A percentile compares a stretch with the other conserved stretches of the same genome.
Conservation (phyloP, 2,888 invertebrate species). For the Tanytarsus gracilentus region DNA sequence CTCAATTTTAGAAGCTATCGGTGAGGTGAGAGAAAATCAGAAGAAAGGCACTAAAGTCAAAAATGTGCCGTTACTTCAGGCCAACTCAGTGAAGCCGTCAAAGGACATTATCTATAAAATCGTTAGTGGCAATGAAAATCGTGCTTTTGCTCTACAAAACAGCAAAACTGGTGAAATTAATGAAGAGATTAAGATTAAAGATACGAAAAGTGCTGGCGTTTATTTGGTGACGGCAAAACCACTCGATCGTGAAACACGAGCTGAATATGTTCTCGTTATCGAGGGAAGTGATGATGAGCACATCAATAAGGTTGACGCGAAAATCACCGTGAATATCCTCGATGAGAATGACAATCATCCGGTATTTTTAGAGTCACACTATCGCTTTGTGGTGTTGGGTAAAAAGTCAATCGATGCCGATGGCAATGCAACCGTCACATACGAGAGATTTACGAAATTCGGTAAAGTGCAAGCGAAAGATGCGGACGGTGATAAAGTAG, state of each 20-base stretch:
- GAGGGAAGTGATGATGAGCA: slow-evolving; percentile 73
- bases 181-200: slow-evolving; percentile 33
- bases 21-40: slow-evolving; percentile 68
- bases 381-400: slow-evolving; percentile 66
- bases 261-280: slow-evolving; percentile 63
- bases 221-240: slow-evolving; percentile 65
- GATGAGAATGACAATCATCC: slow-evolving; percentile 93
- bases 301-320: slow-evolving; percentile 72
- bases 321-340: slow-evolving; percentile 62
- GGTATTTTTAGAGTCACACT: slow-evolving; percentile 65
- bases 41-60: slow-evolving; percentile 62
- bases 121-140: slow-evolving; percentile 64
- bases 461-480: slow-evolving; percentile 81
- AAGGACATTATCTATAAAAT: slow-evolving; percentile 67
- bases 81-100: slow-evolving; percentile 55
- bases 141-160: slow-evolving; percentile 63
- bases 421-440: slow-evolving; percentile 49
- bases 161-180: slow-evolving; percentile 41
- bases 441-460: slow-evolving; percentile 72
- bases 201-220: slow-evolving; percentile 55
- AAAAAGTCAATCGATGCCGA: slow-evolving; percentile 47
- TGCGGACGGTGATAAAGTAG: slow-evolving; percentile 85
- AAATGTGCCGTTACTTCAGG: slow-evolving; percentile 62
- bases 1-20: slow-evolving; percentile 53
- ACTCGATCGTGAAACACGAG: slow-evolving; percentile 68